Percentiles rank a stretch among this genome's conserved stretches.
Evolutionary conservation across 2,797 vertebrate genomes (phyloP).

Genomic region (Vultur gryphus): DNA sequence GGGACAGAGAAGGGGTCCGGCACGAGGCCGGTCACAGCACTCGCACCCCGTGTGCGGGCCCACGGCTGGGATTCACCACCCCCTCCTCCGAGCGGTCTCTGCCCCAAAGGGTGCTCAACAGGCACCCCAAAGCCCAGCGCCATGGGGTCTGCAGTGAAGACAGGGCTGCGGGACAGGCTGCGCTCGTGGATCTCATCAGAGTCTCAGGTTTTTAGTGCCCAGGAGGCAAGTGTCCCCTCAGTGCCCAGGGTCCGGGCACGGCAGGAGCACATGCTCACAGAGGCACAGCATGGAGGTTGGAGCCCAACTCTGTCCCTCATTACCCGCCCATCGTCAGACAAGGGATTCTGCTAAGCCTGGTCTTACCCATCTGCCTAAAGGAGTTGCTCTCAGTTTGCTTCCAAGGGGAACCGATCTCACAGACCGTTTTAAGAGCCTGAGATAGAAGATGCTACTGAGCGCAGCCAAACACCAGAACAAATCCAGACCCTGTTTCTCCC

Average conservation of each 20-base stretch:
- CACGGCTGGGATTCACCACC: not conserved
- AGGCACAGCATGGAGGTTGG: not conserved
- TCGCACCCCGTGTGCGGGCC: accelerated
- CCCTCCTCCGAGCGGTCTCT: not conserved
- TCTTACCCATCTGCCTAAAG: not conserved
- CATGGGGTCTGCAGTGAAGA: accelerated
- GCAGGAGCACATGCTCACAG: accelerated
- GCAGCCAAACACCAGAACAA: not conserved
- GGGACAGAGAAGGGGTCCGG: not conserved
- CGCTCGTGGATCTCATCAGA: accelerated
- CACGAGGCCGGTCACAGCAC: not conserved
- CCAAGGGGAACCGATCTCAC: not conserved
- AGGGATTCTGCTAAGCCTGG: not conserved
- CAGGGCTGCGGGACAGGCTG: not conserved
- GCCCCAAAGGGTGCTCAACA: not conserved
- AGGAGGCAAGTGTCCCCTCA: not conserved
- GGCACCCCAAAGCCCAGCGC: not conserved
- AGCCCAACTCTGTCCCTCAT: not conserved
- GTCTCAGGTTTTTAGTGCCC: not conserved
- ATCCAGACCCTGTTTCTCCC: not conserved
- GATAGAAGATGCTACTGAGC: not conserved
- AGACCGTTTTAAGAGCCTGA: not conserved
- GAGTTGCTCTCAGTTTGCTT: not conserved
- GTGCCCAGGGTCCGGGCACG: not conserved
- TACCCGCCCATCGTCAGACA: accelerated